These are phyloP conservation scores for Drosophila limbata DNA, from an alignment of 2,888 invertebrate genomes.

Conservation along the genomic window DNA sequence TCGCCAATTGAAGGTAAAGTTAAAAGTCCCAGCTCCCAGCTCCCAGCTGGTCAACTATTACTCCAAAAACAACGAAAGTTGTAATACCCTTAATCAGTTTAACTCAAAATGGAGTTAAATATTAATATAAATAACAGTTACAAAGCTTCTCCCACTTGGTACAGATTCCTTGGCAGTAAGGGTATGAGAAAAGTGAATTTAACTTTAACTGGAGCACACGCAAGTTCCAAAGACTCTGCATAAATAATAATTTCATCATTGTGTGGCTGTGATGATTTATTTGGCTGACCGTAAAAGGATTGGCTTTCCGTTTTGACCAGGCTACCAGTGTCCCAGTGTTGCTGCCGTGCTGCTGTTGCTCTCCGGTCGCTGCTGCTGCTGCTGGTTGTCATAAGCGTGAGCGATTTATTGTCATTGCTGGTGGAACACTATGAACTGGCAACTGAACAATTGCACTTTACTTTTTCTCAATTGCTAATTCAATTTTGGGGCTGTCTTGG, in stretches of 20 bases:
- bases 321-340: constrained; percentile 24
- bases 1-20: constrained; percentile 52
- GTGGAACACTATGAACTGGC: constrained; percentile 58
- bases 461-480: constrained; percentile 73
- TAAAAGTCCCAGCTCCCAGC: constrained; percentile 27
- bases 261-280: constrained; percentile 82
- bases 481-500: constrained; percentile 66
- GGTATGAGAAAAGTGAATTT: constrained; percentile 64
- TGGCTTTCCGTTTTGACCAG: constrained; percentile 61
- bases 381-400: constrained; percentile 80
- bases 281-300: constrained; percentile 78
- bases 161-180: constrained; percentile 9
- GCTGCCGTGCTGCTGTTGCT: constrained; percentile 5
- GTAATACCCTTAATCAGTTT: constrained; percentile 31
- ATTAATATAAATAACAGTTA: neutral
- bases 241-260: constrained; percentile 84
- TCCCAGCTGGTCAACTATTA: constrained; percentile 17
- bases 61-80: constrained; percentile 9
- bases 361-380: constrained; percentile 6
- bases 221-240: constrained; percentile 64
- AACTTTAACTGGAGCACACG: constrained; percentile 80
- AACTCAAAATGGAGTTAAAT: neutral
- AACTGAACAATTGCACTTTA: constrained; percentile 60
- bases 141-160: neutral
- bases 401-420: constrained; percentile 82